A percentile compares a stretch with the other conserved stretches of the same genome.
These are phyloP conservation scores for Microctenopoma steveboyesi DNA, from an alignment of 2,797 vertebrate species.

Conservation along the genomic window DNA sequence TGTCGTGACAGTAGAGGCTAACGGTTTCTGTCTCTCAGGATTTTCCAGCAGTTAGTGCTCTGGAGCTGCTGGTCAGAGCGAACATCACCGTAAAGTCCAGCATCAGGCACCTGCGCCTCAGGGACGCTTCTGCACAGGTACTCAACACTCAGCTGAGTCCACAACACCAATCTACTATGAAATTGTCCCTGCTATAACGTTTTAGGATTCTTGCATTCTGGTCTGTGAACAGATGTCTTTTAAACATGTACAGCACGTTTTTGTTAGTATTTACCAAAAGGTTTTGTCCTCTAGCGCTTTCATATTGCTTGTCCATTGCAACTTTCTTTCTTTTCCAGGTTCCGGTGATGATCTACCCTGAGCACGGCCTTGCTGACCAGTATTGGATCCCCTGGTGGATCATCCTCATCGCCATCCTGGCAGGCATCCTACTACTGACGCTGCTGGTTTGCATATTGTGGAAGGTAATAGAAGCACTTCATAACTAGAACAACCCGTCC, in stretches of 20 bases:
- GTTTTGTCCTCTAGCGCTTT: neutral
- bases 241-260: too few species aligned
- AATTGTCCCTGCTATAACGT: too few species aligned
- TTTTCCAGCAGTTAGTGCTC: constrained; percentile 84
- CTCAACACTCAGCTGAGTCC: neutral
- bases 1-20: too few species aligned
- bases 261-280: too few species aligned
- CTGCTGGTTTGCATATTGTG: constrained; percentile 89
- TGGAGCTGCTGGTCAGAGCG: constrained; percentile 90
- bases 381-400: constrained; percentile 92
- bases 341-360: constrained; percentile 89
- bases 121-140: constrained; percentile 88
- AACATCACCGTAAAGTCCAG: constrained; percentile 92
- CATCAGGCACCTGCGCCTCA: constrained; percentile 89
- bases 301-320: neutral
- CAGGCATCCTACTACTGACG: constrained; percentile 87
- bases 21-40: constrained; percentile 79
- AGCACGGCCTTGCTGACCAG: constrained; percentile 81
- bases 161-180: neutral
- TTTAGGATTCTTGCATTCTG: too few species aligned
- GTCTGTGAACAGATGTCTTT: too few species aligned
- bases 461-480: constrained; percentile 84
- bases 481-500: neutral
- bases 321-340: constrained; percentile 75
- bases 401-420: constrained; percentile 88